Evolutionary conservation across 1,140 invertebrate genomes (phyloP).

Genomic region (Daktulosphaira vitifoliae): DNA sequence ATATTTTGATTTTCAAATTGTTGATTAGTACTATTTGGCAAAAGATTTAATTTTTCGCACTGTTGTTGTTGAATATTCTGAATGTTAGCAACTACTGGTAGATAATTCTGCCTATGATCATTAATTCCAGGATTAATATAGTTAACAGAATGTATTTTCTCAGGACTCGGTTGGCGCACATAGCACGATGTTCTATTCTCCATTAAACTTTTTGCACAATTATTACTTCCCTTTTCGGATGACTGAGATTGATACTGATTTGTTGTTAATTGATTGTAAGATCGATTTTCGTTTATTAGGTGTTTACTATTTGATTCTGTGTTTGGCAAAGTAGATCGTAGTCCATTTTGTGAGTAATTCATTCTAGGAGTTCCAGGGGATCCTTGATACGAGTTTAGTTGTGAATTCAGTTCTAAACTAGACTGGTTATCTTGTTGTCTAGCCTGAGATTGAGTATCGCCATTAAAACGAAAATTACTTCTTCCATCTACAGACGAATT

Average conservation of each 20-base stretch:
- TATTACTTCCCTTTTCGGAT: not conserved
- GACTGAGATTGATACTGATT: not conserved
- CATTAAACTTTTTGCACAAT: not conserved
- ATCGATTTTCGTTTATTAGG: conserved; percentile 7
- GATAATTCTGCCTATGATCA: too few species aligned
- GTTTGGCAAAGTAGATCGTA: not conserved
- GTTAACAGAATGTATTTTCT: not conserved
- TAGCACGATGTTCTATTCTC: conserved; percentile 16
- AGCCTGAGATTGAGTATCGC: not conserved
- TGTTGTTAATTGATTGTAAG: not conserved
- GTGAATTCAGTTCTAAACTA: not conserved
- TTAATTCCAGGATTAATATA: too few species aligned
- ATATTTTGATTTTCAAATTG: not conserved
- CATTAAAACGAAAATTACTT: conserved; percentile 5
- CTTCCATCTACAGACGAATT: conserved; percentile 11
- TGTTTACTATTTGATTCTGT: not conserved
- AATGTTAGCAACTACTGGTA: too few species aligned
- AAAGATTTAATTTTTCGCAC: not conserved
- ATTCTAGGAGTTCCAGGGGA: not conserved
- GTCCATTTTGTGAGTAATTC: not conserved
- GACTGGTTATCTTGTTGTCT: not conserved
- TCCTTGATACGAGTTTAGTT: not conserved
- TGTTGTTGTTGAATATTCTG: conserved; percentile 10
- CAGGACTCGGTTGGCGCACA: conserved; percentile 3
- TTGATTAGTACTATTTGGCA: not conserved